phyloP scores from a whole-genome alignment of 2,888 invertebrate genomes.

The Drepana falcataria region DNA sequence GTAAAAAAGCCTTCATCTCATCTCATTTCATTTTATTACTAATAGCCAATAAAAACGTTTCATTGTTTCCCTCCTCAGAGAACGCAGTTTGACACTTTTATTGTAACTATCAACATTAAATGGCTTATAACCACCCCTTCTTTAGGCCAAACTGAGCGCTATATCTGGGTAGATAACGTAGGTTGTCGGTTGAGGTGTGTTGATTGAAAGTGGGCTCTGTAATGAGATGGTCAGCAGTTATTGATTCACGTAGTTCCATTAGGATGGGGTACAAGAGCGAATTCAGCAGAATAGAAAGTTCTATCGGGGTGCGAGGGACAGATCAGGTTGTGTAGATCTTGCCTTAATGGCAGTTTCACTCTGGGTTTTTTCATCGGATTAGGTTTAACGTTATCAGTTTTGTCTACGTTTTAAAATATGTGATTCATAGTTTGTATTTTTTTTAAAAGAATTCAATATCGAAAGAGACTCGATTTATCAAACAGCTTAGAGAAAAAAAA shows the following conservation, averaged over 20 bases:
- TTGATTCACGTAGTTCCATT: conserved; percentile 69
- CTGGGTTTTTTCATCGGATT: conserved; percentile 20
- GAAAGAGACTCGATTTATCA: too few species aligned
- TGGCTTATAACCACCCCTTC: conserved; percentile 25
- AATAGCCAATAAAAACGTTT: conserved; percentile 56
- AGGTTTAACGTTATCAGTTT: conserved; percentile 8
- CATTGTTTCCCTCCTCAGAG: conserved; percentile 54
- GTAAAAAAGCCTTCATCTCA: conserved; percentile 22
- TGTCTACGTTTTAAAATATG: too few species aligned
- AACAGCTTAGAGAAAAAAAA: too few species aligned
- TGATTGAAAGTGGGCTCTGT: conserved; percentile 66
- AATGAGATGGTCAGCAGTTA: conserved; percentile 75
- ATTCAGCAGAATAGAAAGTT: conserved; percentile 27
- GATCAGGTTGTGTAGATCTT: conserved; percentile 21
- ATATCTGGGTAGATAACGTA: conserved; percentile 18
- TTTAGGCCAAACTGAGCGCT: conserved; percentile 21
- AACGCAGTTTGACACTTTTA: conserved; percentile 57
- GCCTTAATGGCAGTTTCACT: conserved; percentile 18
- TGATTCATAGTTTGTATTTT: too few species aligned
- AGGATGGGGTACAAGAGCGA: conserved; percentile 37
- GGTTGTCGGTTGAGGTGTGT: conserved; percentile 23
- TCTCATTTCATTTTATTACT: conserved; percentile 48
- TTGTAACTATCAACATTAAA: conserved; percentile 50
- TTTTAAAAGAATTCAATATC: too few species aligned
- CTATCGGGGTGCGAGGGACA: conserved; percentile 17